A percentile compares a stretch with the other conserved stretches of the same genome.
These are phyloP conservation scores for Allobates femoralis DNA, from an alignment of 2,797 vertebrate species.

Conservation along the genomic window DNA sequence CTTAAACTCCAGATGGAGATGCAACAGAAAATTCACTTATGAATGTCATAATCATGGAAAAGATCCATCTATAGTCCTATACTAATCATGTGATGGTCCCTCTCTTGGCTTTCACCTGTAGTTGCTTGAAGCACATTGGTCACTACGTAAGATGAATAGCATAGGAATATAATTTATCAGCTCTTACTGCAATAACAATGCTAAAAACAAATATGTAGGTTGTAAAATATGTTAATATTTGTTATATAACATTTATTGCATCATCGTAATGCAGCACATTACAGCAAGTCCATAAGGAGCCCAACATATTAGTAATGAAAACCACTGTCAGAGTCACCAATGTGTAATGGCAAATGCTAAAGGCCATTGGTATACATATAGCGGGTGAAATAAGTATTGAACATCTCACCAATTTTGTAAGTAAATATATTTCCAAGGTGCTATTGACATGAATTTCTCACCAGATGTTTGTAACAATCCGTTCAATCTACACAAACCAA, in stretches of 20 bases:
- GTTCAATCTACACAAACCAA: no score
- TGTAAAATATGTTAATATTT: background rate
- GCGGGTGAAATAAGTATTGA: no score
- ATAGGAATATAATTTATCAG: background rate
- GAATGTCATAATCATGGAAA: conserved; percentile 21
- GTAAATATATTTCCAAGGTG: no score
- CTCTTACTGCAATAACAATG: background rate
- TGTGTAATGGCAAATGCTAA: no score
- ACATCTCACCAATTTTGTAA: no score
- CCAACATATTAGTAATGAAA: background rate
- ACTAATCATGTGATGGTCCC: background rate
- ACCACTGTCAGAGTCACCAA: no score
- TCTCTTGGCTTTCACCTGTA: conserved; percentile 11
- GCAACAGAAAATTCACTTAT: conserved; percentile 26
- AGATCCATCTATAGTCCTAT: conserved; percentile 9
- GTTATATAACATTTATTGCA: no score
- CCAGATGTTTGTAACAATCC: no score
- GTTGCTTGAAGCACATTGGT: background rate
- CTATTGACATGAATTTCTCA: no score
- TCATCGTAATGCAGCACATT: no score
- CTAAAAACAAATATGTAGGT: background rate
- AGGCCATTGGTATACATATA: no score
- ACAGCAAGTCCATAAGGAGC: background rate
- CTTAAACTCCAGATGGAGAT: conserved; percentile 60
- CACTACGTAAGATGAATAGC: background rate